Evolutionary conservation across 2,888 invertebrate species (phyloP).

Genomic region (Onchidella celtica): DNA sequence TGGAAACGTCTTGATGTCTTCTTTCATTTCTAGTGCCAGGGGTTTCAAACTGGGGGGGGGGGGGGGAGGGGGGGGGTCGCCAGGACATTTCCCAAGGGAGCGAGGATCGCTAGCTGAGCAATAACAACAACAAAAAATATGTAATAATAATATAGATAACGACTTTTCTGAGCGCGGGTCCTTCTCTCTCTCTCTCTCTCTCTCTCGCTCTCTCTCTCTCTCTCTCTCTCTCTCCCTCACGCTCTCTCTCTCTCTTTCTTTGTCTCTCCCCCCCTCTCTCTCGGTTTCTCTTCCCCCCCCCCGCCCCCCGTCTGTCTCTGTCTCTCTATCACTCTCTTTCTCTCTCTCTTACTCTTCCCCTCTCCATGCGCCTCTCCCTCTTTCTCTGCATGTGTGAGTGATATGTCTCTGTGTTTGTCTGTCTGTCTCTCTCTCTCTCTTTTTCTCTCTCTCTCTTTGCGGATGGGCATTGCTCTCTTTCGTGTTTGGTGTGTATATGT

Average conservation of each 20-base stretch:
- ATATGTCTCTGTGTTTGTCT: too few relatives aligned
- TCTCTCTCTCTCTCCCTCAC: constrained; percentile 10
- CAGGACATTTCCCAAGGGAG: too few relatives aligned
- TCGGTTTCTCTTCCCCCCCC: too few relatives aligned
- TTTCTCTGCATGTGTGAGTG: not conserved
- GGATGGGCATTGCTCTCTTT: too few relatives aligned
- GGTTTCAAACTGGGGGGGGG: too few relatives aligned
- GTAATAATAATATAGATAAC: too few relatives aligned
- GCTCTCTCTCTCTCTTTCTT: constrained; percentile 32
- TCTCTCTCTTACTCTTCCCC: constrained; percentile 14
- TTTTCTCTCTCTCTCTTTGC: not conserved
- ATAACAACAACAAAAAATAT: too few relatives aligned
- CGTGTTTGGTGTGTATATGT: too few relatives aligned
- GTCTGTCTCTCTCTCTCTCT: constrained; percentile 2
- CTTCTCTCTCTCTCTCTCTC: not conserved
- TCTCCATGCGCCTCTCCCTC: not conserved
- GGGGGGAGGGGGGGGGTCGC: too few relatives aligned
- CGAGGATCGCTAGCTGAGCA: too few relatives aligned
- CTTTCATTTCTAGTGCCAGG: too few relatives aligned
- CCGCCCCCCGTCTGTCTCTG: constrained; percentile 4
- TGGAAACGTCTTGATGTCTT: too few relatives aligned
- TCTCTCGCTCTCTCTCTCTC: not conserved
- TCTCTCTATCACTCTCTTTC: constrained; percentile 6
- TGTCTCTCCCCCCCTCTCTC: constrained; percentile 2
- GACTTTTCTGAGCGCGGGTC: not conserved